These are phyloP conservation scores for Andrena marginata DNA, from an alignment of 2,888 invertebrate genomes.

Conservation along the genomic window DNA sequence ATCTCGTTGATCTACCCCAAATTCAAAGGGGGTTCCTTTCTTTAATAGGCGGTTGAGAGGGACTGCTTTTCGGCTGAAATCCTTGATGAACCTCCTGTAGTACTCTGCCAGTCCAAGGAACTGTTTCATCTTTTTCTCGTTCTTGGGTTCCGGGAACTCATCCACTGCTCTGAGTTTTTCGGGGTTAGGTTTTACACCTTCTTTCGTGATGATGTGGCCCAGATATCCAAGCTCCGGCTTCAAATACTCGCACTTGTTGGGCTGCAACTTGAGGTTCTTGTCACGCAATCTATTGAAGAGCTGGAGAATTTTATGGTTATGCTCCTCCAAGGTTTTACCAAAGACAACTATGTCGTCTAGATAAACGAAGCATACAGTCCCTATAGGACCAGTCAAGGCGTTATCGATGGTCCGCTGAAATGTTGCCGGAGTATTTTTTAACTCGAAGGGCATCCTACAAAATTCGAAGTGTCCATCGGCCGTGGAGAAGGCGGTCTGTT, in stretches of 20 bases:
- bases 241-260: neutral
- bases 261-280: neutral
- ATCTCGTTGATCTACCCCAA: neutral
- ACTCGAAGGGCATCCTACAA: no score
- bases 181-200: slow-evolving; percentile 5
- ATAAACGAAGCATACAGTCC: no score
- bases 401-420: no score
- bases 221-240: neutral
- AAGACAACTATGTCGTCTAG: no score
- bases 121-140: slow-evolving; percentile 62
- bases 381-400: no score
- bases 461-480: no score
- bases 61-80: slow-evolving; percentile 69
- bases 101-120: slow-evolving; percentile 72
- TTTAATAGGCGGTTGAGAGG: slow-evolving; percentile 68
- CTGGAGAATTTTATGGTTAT: neutral
- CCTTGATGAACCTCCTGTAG: slow-evolving; percentile 70
- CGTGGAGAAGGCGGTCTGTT: no score
- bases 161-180: neutral
- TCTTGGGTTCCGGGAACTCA: slow-evolving; percentile 63
- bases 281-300: neutral
- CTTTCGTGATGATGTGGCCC: neutral
- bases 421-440: no score
- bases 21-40: slow-evolving; percentile 16
- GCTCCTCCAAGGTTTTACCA: neutral